Evolutionary conservation across 2,113 vertebrate species (phyloP), one percentile per base, ranked within the genome.

Genomic region (Colossoma macropomum): DNA sequence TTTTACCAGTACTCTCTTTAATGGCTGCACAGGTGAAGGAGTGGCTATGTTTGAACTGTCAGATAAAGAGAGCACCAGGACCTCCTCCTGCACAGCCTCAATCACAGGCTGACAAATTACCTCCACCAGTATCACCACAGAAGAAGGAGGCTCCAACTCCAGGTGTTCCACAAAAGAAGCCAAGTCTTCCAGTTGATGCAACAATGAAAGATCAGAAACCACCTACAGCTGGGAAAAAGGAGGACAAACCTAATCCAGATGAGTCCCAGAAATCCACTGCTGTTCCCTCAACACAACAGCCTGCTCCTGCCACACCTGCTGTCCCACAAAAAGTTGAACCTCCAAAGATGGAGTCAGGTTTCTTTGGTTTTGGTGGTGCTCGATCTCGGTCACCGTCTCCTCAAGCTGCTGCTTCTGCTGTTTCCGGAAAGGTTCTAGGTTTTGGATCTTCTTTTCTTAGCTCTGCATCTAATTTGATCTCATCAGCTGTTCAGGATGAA

Each of bases 11-110:
- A 56, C 34, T 32, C 54, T 28, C n/a, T 83, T 1, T 23, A 15
- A 45, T 83, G 63, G 25, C 48, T 68, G 28, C 52, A 86, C 54
- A 94, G 93, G 87, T 77, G 4, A 92, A 94, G 52, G 96, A 98
- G 83, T 98, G 98, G 97, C 93, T 99, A 59, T 99, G 97, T 94
- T 96, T 99, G 82, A 98, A 94, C 85, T 99, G 98, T 87, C 98
- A 99, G 91, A 96, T 97, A 95, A 94, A 97, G 70, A 91, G 95
- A 75, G 52, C 74, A 62, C 19, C 80, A 74, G 45, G 81, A 50
- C 27, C 91, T 48, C 75, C 91, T 41, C 28, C 73, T 38, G 82
- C 19, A n/a, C 94, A 91, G 83, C 83, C 45, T 72, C 84, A 81
- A 48, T 34, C 15, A 88, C 86, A 63, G 89, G 69, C 68, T 63